Conservation (phyloP, 2,113 vertebrate species). For the Saccopteryx bilineata region DNA sequence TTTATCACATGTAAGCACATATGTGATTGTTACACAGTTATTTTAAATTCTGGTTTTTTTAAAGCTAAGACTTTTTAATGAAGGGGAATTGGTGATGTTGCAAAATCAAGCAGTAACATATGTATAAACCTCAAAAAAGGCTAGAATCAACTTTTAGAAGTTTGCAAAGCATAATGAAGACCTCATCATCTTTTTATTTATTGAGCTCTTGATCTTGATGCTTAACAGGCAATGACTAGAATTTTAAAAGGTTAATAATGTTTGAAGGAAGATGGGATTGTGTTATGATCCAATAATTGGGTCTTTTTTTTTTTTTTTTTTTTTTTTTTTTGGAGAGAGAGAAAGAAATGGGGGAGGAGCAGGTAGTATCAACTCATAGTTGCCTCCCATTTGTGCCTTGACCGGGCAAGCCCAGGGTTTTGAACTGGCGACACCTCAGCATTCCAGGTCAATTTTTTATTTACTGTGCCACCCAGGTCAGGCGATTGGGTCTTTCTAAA, state of each 20-base stretch:
- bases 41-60: slow-evolving; percentile 34
- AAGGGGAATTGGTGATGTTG: background rate
- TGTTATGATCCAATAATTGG: slow-evolving; percentile 1
- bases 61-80: slow-evolving; percentile 22
- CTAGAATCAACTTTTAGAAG: slow-evolving; percentile 3
- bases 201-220: slow-evolving; percentile 41
- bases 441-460: no score
- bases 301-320: background rate
- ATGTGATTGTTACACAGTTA: background rate
- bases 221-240: slow-evolving; percentile 27
- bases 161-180: slow-evolving; percentile 7
- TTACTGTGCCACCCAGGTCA: no score
- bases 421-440: no score
- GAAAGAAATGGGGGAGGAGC: no score
- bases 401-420: no score
- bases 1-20: slow-evolving; percentile 35
- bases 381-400: no score
- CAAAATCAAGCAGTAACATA: slow-evolving; percentile 48
- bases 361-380: no score
- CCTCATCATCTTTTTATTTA: background rate
- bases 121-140: slow-evolving; percentile 32
- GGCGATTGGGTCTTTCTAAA: slow-evolving; percentile 19
- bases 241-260: background rate
- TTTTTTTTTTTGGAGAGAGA: no score
- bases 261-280: background rate